Evolutionary conservation across 2,113 vertebrate genomes (phyloP), one percentile per base, ranked within the genome.

Genomic region (Grus americana): DNA sequence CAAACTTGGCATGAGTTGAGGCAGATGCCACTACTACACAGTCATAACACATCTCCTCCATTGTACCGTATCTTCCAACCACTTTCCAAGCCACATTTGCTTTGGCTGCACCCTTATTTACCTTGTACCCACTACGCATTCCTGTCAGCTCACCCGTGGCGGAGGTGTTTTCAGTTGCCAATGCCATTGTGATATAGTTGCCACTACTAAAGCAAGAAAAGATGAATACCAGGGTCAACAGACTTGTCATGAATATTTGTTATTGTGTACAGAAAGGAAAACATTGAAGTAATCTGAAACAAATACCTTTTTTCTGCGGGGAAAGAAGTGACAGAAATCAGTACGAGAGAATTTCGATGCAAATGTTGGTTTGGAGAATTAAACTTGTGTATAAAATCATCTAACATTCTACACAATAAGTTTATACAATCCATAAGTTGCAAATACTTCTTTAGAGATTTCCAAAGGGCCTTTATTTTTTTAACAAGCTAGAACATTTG

Each of bases 1-100:
- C 74, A 52, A 15, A n/a, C 16, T 65, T 49, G 30, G 29, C 11
- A 62, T 34, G 17, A 40, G 21, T 15, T 44, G 21, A 34, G 32
- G 10, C 15, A 52, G 50, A 19, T 42, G 27, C 15, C 23, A 50
- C 50, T 62, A 73, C 49, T 55, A 55, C 0, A 0, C 54, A 73
- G n/a, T 49, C 40, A 50, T 15, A 71, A 27, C 10, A 24, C 6
- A 42, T 30, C 52, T 66, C 20, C 23, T 63, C 52, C 42, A 21
- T 22, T 2, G 1, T 34, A 46, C 29, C 34, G 3, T n/a, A 47
- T 42, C 44, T 59, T 63, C 32, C 54, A 75, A 12, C 3, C 6
- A 6, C 11, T 84, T 89, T 57, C 20, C 46, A 82, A 90, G 38
- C 2, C 32, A 14, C 1, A 2, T 72, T 85, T 79, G 29, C 47